These are phyloP conservation scores for Conchocele bisecta DNA, from an alignment of 2,888 invertebrate species.

Conservation along the genomic window DNA sequence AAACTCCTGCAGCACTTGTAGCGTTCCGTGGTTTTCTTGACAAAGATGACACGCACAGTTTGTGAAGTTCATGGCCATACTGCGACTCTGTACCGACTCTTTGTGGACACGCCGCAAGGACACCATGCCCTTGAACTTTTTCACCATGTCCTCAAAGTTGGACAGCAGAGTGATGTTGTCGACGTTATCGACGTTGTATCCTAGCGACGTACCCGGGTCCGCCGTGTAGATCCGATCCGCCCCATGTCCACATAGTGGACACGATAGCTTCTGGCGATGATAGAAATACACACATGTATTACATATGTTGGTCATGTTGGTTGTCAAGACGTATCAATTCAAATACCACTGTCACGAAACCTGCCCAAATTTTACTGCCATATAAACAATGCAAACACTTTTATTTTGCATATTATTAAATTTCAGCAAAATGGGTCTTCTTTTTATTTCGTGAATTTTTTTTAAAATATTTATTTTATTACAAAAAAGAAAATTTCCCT, in stretches of 20 bases:
- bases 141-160: conserved; percentile 75
- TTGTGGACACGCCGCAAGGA: conserved; percentile 68
- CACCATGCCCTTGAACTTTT: conserved; percentile 73
- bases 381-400: no score
- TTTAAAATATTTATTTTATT: no score
- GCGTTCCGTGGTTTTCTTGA: conserved; percentile 73
- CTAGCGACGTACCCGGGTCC: conserved; percentile 43
- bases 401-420: no score
- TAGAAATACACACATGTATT: no score
- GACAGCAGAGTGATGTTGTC: conserved; percentile 71
- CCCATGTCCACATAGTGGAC: conserved; percentile 59
- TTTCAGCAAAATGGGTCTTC: no score
- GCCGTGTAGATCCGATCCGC: conserved; percentile 49
- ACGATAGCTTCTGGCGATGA: conserved; percentile 51
- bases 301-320: no score
- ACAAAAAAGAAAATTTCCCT: no score
- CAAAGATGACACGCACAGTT: conserved; percentile 75
- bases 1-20: conserved; percentile 76
- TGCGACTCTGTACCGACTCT: conserved; percentile 73
- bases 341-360: no score
- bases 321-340: no score
- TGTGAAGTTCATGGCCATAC: conserved; percentile 76
- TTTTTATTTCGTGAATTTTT: no score
- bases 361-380: no score
- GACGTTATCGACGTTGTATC: conserved; percentile 49